Percentiles rank a stretch among this genome's conserved stretches.
These are phyloP conservation scores for Pteropus alecto DNA, from an alignment of 2,113 vertebrate species.

Conservation along the genomic window DNA sequence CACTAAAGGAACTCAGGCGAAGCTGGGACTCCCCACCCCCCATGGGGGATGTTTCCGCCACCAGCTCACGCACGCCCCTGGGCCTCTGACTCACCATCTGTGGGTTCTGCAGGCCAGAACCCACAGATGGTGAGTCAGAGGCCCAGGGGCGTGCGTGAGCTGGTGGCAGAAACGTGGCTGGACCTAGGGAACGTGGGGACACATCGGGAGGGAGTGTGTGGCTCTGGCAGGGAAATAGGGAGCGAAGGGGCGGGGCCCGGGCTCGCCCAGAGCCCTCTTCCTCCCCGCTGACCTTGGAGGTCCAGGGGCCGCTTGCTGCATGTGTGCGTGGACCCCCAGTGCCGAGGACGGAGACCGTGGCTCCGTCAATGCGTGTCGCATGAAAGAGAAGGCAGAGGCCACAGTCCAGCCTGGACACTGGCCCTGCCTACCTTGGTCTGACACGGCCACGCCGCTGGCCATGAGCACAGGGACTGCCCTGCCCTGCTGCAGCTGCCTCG, in stretches of 20 bases:
- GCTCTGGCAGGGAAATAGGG: neutral
- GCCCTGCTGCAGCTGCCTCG: neutral
- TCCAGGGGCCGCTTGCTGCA: neutral
- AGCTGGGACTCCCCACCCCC: neutral
- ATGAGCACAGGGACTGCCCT: neutral
- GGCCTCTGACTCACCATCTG: too few species aligned
- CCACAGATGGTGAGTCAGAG: neutral
- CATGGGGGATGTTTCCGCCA: neutral
- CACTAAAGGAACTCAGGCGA: neutral
- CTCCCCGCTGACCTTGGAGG: neutral
- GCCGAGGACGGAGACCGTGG: neutral
- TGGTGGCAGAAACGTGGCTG: neutral
- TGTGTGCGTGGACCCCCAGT: neutral
- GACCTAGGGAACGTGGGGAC: neutral
- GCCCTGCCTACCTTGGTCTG: too few species aligned
- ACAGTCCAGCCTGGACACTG: too few species aligned
- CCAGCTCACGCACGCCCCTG: too few species aligned
- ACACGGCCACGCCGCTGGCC: neutral
- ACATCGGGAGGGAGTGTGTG: fast-evolving
- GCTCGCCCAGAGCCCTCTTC: too few species aligned
- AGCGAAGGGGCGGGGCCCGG: neutral
- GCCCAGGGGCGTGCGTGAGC: neutral
- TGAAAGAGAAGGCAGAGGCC: neutral
- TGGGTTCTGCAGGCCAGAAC: neutral
- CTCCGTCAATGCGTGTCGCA: neutral